Base-by-base conservation (phyloP, 2,888 invertebrate genomes). In the Lasioglossum marginatum region DNA sequence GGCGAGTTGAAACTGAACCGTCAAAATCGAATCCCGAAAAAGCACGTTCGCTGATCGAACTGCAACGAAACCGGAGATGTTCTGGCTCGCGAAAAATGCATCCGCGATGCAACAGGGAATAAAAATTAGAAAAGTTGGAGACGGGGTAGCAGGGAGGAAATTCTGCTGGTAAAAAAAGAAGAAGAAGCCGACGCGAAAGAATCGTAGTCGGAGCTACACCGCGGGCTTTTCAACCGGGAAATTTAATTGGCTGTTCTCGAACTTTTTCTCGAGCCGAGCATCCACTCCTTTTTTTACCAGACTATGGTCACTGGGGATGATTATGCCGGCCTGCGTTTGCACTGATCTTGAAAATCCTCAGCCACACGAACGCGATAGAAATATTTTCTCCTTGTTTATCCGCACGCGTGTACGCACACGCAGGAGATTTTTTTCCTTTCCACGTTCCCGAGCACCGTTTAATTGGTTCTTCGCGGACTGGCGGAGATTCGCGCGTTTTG, bases 231-330 rank as follows among this genome's bases (percentile, higher is more conserved):
- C 60, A 81, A 37, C 71, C 71, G 48, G 48, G 71, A 83, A 81
- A 83, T 81, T 83, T 75, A 81, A 83, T 76, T 81, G 82, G 71
- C 82, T 40, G 82, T 81, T 52, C 75, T 43, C 63, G 31, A 76
- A 83, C 70, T 76, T 76, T 81, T 63, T n/a, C 68, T 40, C 71
- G 37, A 27, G 23, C 23, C 37, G 66, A 68, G 66, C 66, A 68
- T 37, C 66, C 77, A 68, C 16, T 34, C 48, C 34, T 76, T 81
- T 81, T 81, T 81, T 81, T 66, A 23, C 71, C 8, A 71, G 48
- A 19, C 63, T 77, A 70, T 27, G 77, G 68, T 70, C 77, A 68
- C 77, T 81, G 19, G 52, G 37, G 37, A 48, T 81, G 82, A 83
- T 83, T 81, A 76, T 76, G 52, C 68, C 37, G 48, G 6, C 34